These are phyloP conservation scores for Lycaon pictus DNA, from an alignment of 2,113 vertebrate species.

Conservation along the genomic window DNA sequence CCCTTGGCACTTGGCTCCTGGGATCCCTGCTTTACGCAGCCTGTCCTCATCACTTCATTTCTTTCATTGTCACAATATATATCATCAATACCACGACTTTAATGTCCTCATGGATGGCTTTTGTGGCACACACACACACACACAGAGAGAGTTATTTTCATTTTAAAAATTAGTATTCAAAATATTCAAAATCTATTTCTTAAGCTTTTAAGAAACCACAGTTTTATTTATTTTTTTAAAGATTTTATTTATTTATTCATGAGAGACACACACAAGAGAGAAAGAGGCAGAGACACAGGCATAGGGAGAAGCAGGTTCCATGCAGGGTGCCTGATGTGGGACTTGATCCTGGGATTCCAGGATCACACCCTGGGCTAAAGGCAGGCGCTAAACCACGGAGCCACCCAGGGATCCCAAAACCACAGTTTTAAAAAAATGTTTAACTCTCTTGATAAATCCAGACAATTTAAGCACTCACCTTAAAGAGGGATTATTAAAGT, in stretches of 20 bases:
- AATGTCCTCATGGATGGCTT: background rate
- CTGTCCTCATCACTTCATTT: background rate
- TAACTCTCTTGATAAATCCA: background rate
- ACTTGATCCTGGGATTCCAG: too few relatives aligned
- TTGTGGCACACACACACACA: background rate
- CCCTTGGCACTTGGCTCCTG: background rate
- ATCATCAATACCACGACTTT: background rate
- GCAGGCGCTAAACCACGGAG: too few relatives aligned
- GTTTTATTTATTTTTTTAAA: background rate
- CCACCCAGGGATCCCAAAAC: background rate
- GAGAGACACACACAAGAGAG: too few relatives aligned
- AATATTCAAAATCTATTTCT: slow-evolving; percentile 22
- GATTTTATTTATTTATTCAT: too few relatives aligned
- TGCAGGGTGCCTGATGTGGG: too few relatives aligned
- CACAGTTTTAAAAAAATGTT: background rate
- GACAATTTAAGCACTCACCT: background rate
- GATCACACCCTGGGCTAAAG: too few relatives aligned
- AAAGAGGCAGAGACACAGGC: too few relatives aligned
- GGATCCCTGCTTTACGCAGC: accelerated
- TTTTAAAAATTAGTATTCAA: background rate
- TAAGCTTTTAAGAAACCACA: background rate
- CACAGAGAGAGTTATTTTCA: background rate
- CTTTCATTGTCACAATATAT: background rate
- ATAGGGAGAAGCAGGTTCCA: too few relatives aligned
- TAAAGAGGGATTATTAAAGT: background rate